phyloP scores from a whole-genome alignment of 2,797 vertebrate species.

The Peromyscus eremicus region DNA sequence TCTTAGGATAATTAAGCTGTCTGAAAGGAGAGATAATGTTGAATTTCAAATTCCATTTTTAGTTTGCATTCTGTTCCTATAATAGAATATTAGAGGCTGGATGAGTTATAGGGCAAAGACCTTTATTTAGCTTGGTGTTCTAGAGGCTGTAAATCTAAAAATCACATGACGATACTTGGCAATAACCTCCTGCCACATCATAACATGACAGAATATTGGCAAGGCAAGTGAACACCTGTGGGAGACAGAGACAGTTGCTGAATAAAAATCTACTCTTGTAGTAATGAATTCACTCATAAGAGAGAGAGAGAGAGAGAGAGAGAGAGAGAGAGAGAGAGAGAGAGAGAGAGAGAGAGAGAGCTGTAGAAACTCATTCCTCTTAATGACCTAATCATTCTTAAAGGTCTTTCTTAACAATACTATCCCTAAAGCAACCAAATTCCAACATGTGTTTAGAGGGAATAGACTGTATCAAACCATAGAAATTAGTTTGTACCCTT shows the following conservation, averaged over 20 bases:
- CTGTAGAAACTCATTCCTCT: background rate
- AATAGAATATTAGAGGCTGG: background rate
- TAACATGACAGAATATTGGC: background rate
- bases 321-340: background rate
- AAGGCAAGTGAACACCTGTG: background rate
- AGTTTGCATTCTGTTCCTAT: background rate
- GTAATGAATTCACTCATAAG: background rate
- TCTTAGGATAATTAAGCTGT: background rate
- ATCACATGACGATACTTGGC: no score
- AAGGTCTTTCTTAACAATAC: background rate
- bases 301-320: background rate
- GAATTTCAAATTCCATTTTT: background rate
- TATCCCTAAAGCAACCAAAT: background rate
- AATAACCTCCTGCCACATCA: background rate
- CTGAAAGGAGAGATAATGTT: background rate
- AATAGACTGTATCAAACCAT: background rate
- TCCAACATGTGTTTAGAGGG: background rate
- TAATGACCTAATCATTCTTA: background rate
- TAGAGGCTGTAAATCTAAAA: background rate
- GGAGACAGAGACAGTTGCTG: background rate
- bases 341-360: background rate
- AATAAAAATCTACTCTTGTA: background rate
- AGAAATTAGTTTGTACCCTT: background rate
- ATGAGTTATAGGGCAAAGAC: background rate
- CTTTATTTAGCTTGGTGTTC: background rate